Evolutionary conservation across 1,140 invertebrate genomes (phyloP), one percentile per base, ranked within the genome.

Genomic region (Danaus plexippus): DNA sequence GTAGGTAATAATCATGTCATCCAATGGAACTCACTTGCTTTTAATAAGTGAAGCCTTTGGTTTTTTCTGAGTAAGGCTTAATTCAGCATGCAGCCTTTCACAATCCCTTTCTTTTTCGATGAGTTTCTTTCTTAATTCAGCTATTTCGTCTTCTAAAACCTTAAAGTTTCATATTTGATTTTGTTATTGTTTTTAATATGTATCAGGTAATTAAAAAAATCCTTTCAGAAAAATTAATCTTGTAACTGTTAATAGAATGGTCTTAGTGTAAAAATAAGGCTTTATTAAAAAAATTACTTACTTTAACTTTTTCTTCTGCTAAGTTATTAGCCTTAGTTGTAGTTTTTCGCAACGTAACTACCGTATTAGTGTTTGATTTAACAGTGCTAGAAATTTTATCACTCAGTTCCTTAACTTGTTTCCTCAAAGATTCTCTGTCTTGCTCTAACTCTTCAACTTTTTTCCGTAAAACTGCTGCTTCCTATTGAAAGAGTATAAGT

Each of bases 391-490:
- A 75, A 56, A 91, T 75, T 87, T 92, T 94, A 1, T 94, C 92
- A 69, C 95, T 91, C 13, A 96, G 77, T 61, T 94, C 92, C 77
- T 93, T 92, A 4, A 94, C 88, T 88, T 96, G 92, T 73, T 91
- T 91, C 69, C 92, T 91, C 5, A 95, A 79, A 49, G 90, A 90
- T 56, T 93, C 91, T 73, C 93, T 94, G 71, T 96, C 93, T 61
- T 90, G 90, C 87, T 97, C 94, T 54, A 95, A 84, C 65, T 96
- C 94, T 81, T 95, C 93, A 43, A 96, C 91, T 84, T 96, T 96
- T 57, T 92, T 90, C 42, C 94, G 88, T 47, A 96, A 83, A 55
- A 96, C 92, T 4, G 91, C 90, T 47, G 94, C 91, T 89, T 97
- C 95, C 89, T 94, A 43, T 53, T 18, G 62, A 72, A 12, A 55